phyloP scores from a whole-genome alignment of 2,797 vertebrate species.

The Monodelphis domestica region DNA sequence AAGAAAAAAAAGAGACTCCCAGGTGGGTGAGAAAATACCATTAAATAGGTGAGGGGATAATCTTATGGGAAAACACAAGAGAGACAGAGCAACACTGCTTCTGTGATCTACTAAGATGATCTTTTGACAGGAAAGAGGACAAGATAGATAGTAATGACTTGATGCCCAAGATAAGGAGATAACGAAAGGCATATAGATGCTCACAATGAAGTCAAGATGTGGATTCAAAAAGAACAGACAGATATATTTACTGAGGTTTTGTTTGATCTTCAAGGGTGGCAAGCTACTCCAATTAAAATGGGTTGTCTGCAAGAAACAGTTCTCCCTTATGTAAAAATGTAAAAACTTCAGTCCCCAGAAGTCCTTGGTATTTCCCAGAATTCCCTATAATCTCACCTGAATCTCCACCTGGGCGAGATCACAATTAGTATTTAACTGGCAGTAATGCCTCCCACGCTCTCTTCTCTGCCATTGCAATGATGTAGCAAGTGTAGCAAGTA shows the following conservation, averaged over 20 bases:
- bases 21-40: not conserved
- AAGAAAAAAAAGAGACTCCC: not conserved
- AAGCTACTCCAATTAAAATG: not conserved
- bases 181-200: not conserved
- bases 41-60: not conserved
- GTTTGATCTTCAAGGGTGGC: not conserved
- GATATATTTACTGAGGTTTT: not conserved
- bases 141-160: not conserved
- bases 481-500: too few relatives aligned
- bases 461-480: too few relatives aligned
- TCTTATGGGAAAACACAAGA: not conserved
- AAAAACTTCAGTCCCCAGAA: too few relatives aligned
- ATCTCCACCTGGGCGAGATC: too few relatives aligned
- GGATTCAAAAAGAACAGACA: not conserved
- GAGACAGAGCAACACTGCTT: not conserved
- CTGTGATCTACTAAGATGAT: not conserved
- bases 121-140: not conserved
- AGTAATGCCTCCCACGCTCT: too few relatives aligned
- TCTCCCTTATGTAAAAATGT: not conserved
- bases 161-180: not conserved
- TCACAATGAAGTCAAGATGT: not conserved
- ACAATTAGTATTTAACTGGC: too few relatives aligned
- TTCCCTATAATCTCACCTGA: too few relatives aligned
- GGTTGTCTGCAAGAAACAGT: not conserved
- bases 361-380: too few relatives aligned